Evolutionary conservation across 37 sponge, comb jelly and placozoan species (phyloP), one percentile per base, ranked within the genome.

Genomic region (Cladorhizidae sp.): DNA sequence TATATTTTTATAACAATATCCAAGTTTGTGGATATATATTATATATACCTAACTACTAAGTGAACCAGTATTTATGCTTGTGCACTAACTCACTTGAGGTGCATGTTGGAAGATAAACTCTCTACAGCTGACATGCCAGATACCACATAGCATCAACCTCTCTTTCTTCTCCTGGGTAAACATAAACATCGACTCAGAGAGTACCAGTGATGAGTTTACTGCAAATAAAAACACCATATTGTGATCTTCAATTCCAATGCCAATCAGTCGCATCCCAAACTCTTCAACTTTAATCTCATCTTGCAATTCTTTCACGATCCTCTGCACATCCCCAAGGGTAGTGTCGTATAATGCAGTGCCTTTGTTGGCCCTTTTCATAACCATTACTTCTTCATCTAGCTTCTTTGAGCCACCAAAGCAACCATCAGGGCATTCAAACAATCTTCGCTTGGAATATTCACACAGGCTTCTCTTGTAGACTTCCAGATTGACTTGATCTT

Each of bases 391-490:
- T 31, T 65, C 67, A 11, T 31, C 35, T 31, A 32, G 35, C 31
- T 7, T 65, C 31, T 65, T 31, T 3, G 67, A 29, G 31, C 35
- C 35, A 32, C 67, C 67, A 65, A 65, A 31, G 18, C 2, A 32
- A 17, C 67, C 67, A 31, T 65, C 67, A 18, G 67, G 67, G 12
- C 67, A 65, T 65, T 65, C 67, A 31, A 65, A 65, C 7, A 65
- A 3, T 12, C 67, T 25, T 32, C 67, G 67, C 11, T 31, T 28
- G 3, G 67, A 65, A 31, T 32, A 65, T 31, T 65, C 67, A 33
- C 7, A 32, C 32, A 65, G 67, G 35, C 35, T 65, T 32, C 31
- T 14, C 36, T 65, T 65, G 67, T 65, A 65, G 7, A 17, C 36
- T 32, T 31, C 35, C 36, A 65, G 18, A 32, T 2, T 65, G 20